Evolutionary conservation across 2,113 vertebrate genomes (phyloP), one percentile per base, ranked within the genome.

Genomic region (Australoheros scitulus): DNA sequence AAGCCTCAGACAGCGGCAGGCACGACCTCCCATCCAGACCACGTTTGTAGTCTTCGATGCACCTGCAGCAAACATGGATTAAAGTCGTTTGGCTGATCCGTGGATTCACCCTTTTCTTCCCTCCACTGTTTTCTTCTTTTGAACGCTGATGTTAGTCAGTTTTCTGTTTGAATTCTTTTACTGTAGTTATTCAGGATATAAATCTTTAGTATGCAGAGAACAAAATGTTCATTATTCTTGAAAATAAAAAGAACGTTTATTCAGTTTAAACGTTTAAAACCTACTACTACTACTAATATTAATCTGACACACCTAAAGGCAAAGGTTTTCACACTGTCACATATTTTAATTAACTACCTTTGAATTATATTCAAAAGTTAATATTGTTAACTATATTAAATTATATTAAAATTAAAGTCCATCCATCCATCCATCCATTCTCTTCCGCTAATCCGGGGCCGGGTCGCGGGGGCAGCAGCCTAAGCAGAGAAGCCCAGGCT

Each of bases 1-100:
- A 99, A 0, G 96, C 94, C 91, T 99, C 98, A 0, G 97, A 95
- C 84, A 99, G 93, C 5, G 98, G 97, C 61, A 99, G 96, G 89
- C 98, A 99, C 0, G 98, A 98, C 4, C 97, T 95, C 1, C 97
- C 97, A 0, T 99, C 98, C 1, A 95, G 90, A 2, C 97, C 97
- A 3, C 98, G 96, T 86, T 97, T 99, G 91, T 99, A 99, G 91
- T 99, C 98, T 90, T 99, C 98, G 0, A 99, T 99, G 92, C 98
- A 99, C 84, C 98, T 99, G 13, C 36, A 64, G 59, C 0, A 11
- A 87, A 29, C 80, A 2, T 80, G 7, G 43, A 68, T 24, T 22
- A 7, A 6, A 32, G 43, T 47, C 11, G 64, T 14, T 81, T 3
- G 11, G 17, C 1, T 24, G 1, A 41, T 58, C 65, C 5, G 47